Percentiles rank a stretch among this genome's conserved stretches.
Evolutionary conservation across 35 echinoderm and acorn worm species (phyloP).

Genomic region (Lytechinus pictus): DNA sequence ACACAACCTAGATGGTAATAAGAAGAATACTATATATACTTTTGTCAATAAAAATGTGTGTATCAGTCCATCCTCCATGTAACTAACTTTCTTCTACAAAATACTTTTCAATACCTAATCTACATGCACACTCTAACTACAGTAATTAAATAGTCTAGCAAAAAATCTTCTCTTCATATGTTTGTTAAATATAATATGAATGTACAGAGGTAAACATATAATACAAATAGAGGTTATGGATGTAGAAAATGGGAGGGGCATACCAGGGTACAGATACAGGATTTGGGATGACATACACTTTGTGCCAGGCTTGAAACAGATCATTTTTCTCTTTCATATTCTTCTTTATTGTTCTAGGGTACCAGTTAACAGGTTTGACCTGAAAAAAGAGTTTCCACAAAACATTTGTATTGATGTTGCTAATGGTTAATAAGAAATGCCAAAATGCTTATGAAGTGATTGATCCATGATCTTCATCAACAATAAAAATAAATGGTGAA

Average conservation of each 20-base stretch:
- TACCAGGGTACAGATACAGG: no score
- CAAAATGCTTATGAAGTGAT: no score
- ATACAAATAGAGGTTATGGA: conserved; percentile 3
- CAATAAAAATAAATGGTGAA: no score
- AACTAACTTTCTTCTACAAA: neutral
- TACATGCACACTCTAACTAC: conserved; percentile 44
- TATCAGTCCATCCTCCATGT: neutral
- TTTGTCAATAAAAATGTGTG: neutral
- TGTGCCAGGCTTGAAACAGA: neutral
- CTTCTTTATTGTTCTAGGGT: no score
- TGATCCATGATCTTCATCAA: no score
- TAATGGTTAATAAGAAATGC: no score
- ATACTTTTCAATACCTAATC: neutral
- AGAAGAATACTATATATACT: neutral
- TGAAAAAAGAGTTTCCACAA: no score
- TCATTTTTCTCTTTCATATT: neutral
- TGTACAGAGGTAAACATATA: conserved; percentile 47
- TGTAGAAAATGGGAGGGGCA: neutral
- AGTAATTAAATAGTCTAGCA: conserved; percentile 14
- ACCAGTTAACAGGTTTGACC: no score
- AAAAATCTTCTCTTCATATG: conserved; percentile 36
- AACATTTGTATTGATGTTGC: no score
- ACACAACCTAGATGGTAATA: neutral
- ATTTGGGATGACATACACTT: neutral
- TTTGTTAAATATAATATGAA: conserved; percentile 56